Evolutionary conservation across 2,888 invertebrate genomes (phyloP).

Genomic region (Nephrotoma flavescens): DNA sequence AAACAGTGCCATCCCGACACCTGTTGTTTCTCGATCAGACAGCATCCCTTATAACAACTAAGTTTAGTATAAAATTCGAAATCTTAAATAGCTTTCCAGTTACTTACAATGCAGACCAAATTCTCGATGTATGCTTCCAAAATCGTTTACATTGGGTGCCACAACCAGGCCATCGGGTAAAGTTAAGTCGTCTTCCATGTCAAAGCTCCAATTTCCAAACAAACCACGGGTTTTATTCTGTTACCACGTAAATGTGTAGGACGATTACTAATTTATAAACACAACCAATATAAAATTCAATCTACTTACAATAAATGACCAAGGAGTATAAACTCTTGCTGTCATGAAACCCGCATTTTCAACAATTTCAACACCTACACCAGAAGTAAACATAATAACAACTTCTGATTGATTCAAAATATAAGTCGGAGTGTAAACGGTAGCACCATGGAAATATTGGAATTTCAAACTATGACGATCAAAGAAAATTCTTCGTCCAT

Average conservation of each 20-base stretch:
- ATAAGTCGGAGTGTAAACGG: conserved; percentile 84
- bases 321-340: conserved; percentile 71
- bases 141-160: conserved; percentile 42
- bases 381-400: conserved; percentile 85
- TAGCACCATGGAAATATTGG: conserved; percentile 84
- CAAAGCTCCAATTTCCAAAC: conserved; percentile 84
- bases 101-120: conserved; percentile 40
- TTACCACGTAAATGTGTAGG: conserved; percentile 14
- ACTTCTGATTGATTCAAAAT: conserved; percentile 89
- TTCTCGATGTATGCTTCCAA: conserved; percentile 55
- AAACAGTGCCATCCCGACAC: conserved; percentile 64
- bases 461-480: conserved; percentile 74
- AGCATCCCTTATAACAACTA: conserved; percentile 47
- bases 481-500: conserved; percentile 71
- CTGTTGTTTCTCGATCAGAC: conserved; percentile 56
- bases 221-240: conserved; percentile 83
- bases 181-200: conserved; percentile 65
- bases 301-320: conserved; percentile 66
- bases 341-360: conserved; percentile 80
- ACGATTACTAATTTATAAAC: no score
- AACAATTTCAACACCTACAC: conserved; percentile 81
- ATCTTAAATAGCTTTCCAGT: not conserved
- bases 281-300: not conserved
- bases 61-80: not conserved
- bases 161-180: conserved; percentile 51